Evolutionary conservation across 2,797 vertebrate species (phyloP), one percentile per base, ranked within the genome.

Genomic region (Helicolenus hilgendorfi): DNA sequence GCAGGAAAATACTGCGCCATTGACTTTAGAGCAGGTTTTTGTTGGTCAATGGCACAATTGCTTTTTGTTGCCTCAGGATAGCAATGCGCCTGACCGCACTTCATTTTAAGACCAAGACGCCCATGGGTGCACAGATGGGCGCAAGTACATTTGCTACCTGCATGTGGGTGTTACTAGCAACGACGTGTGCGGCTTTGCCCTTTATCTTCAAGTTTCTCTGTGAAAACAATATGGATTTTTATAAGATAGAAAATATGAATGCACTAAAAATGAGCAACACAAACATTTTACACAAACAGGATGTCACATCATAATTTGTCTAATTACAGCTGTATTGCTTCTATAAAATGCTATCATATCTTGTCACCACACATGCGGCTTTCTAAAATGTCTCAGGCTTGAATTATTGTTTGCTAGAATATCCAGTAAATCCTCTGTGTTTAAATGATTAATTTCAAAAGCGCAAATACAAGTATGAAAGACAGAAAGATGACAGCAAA

Each of bases 341-440:
- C 7, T 1, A 10, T 59, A 26, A 81, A 59, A 33, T 27, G 22
- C 24, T 7, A 11, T 29, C 33, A 72, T 33, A 38, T 31, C 18
- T 63, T 13, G 18, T 55, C 24, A 33, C 26, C 18, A 10, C 22
- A 41, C 26, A 24, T 11, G 20, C 31, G 2, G 45, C 26, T 55
- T 36, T 2, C 31, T 22, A 36, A 38, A 36, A 65, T 22, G 27
- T 55, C 45, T n/a, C 56, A 18, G 29, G 7, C 36, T 63, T 78
- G 4, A 76, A 56, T 79, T 75, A 58, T 29, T 83, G 72, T 77
- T 83, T 83, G 65, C 33, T 35, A 3, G 20, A 74, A 31, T 11
- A 62, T 81, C 59, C 38, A 71, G 35, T 22, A 35, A 33, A 36
- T 75, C 35, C 14, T 41, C 49, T 70, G 36, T 45, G 29, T 77